Evolutionary conservation across 2,113 vertebrate species (phyloP), one percentile per base, ranked within the genome.

Genomic region (Erinaceus europaeus): DNA sequence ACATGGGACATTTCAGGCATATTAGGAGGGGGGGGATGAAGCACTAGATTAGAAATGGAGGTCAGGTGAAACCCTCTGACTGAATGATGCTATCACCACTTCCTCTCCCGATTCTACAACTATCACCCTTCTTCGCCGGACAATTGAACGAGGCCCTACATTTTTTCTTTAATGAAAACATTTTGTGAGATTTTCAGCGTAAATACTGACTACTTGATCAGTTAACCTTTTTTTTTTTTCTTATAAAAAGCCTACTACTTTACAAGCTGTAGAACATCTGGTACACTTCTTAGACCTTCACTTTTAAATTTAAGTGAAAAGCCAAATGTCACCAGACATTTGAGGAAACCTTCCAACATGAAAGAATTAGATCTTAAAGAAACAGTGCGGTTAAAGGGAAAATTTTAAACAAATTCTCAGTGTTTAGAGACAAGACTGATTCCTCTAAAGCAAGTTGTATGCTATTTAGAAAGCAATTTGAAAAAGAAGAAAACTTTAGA

Each of bases 281-380:
- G 42, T 57, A 9, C 29, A 44, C n/a, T 90, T 80, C 62, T 40
- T 74, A 77, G 44, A 82, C 9, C n/a, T 29, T 64, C 9, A 27
- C 29, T 69, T 20, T 67, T 38, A 76, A 81, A 52, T 59, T 77
- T 50, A 36, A 50, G 32, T 46, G 34, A 81, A 78, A 92, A 86
- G 8, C 27, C 55, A 77, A 6, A n/a, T 71, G 77, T 57, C 23
- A n/a, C 11, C 55, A 76, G 62, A 64, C 20, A 55, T 76, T 72
- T 82, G 46, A 92, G 46, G n/a, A 86, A 76, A 12, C 0, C 10
- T 77, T 86, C 36, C 29, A 86, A 27, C 18, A 50, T 64, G 46
- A 82, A 64, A 82, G 23, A 86, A 59, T 92, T 67, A 86, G 18
- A 42, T 69, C 40, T 76, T 81, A 67, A 27, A 62, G 18, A 65